phyloP scores from a whole-genome alignment of 2,797 vertebrate species.

The Astyanax mexicanus region DNA sequence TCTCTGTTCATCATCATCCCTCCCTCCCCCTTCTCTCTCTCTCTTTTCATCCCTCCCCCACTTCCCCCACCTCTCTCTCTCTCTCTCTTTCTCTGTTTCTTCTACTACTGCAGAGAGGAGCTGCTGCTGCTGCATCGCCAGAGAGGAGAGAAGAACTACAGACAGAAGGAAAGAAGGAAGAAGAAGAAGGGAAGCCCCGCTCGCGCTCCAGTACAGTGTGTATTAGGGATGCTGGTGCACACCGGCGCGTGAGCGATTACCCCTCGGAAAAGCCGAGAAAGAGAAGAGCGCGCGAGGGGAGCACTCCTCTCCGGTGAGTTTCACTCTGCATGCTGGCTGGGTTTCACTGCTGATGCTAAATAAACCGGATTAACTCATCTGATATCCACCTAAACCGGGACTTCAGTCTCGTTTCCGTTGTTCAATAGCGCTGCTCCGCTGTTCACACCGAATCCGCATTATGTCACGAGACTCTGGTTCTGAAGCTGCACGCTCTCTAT shows the following conservation, averaged over 20 bases:
- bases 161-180: constrained; percentile 2
- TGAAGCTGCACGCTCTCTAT: no score
- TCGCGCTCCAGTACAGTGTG: background rate
- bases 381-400: background rate
- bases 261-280: no score
- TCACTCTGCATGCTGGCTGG: background rate
- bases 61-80: constrained; percentile 8
- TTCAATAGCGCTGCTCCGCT: background rate
- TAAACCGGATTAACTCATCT: background rate
- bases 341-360: background rate
- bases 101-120: constrained; percentile 76
- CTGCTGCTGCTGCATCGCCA: constrained; percentile 75
- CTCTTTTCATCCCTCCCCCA: no score
- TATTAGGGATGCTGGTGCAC: background rate
- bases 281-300: background rate
- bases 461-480: constrained; percentile 2
- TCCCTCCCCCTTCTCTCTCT: no score
- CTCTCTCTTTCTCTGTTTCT: constrained; percentile 50
- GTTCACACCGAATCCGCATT: background rate
- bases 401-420: background rate
- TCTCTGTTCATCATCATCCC: constrained; percentile 24
- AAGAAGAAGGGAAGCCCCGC: constrained; percentile 32
- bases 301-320: background rate
- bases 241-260: background rate
- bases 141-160: constrained; percentile 38